A percentile compares a stretch with the other conserved stretches of the same genome.
Conservation (phyloP, 1,140 invertebrate genomes). For the Diabrotica virgifera region DNA sequence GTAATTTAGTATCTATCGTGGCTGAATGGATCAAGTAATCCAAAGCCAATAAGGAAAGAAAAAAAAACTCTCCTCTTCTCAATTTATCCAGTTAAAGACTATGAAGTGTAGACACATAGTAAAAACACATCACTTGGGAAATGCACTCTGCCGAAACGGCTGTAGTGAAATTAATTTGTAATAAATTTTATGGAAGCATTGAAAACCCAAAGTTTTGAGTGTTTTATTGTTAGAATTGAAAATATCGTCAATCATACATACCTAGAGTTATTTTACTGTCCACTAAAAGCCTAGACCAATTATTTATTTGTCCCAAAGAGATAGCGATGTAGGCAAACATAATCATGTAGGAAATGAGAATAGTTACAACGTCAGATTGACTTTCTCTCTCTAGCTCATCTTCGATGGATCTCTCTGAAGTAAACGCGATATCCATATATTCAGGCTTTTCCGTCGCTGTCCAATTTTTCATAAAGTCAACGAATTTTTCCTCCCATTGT, state of each 20-base stretch:
- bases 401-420: conserved; percentile 90
- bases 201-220: too few species aligned
- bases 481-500: conserved; percentile 86
- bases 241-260: conserved; percentile 47
- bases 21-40: too few species aligned
- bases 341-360: conserved; percentile 91
- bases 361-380: conserved; percentile 85
- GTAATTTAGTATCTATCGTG: too few species aligned
- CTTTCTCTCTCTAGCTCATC: conserved; percentile 94
- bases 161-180: too few species aligned
- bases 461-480: conserved; percentile 86
- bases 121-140: too few species aligned
- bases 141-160: too few species aligned
- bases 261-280: conserved; percentile 94
- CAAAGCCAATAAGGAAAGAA: too few species aligned
- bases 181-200: too few species aligned
- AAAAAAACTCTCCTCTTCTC: too few species aligned
- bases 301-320: conserved; percentile 81
- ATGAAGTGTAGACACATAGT: too few species aligned
- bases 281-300: conserved; percentile 69
- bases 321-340: conserved; percentile 98
- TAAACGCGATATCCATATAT: conserved; percentile 85
- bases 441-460: conserved; percentile 61
- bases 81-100: too few species aligned
- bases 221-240: too few species aligned